phyloP scores from a whole-genome alignment of 2,113 vertebrate genomes.

The Cercopithecus mona region DNA sequence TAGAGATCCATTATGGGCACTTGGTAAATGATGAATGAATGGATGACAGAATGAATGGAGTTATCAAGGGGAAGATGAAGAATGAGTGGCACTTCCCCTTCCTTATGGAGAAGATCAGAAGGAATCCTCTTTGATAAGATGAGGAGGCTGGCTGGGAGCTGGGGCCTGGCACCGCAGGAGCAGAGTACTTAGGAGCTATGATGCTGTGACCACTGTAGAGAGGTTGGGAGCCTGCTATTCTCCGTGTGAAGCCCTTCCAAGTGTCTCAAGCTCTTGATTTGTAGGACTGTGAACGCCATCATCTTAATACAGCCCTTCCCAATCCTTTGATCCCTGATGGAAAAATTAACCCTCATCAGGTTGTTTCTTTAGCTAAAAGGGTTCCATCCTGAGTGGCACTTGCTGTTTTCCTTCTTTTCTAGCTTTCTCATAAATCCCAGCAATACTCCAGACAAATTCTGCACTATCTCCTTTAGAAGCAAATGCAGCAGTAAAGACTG shows the following conservation, averaged over 20 bases:
- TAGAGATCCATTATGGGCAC: not conserved
- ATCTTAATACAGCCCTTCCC: not conserved
- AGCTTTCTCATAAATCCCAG: not conserved
- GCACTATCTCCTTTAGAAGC: not conserved
- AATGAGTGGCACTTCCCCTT: not conserved
- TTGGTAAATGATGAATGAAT: not conserved
- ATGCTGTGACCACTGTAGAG: fast-evolving
- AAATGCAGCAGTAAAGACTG: not conserved
- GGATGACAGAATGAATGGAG: not conserved
- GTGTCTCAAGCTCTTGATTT: not conserved
- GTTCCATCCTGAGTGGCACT: not conserved
- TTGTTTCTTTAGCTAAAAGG: not conserved
- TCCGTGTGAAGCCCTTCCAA: not conserved
- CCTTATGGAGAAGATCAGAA: not conserved
- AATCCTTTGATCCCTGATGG: not conserved
- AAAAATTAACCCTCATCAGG: not conserved
- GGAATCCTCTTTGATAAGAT: too few species aligned
- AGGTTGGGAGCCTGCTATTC: not conserved
- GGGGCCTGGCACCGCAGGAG: not conserved
- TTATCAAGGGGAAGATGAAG: not conserved
- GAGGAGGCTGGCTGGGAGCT: not conserved
- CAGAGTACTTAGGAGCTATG: not conserved
- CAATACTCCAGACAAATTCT: not conserved
- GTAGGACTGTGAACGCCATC: not conserved
- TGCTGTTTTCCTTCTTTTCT: not conserved